Evolutionary conservation across 2,888 invertebrate genomes (phyloP).

Genomic region (Arge pagana): DNA sequence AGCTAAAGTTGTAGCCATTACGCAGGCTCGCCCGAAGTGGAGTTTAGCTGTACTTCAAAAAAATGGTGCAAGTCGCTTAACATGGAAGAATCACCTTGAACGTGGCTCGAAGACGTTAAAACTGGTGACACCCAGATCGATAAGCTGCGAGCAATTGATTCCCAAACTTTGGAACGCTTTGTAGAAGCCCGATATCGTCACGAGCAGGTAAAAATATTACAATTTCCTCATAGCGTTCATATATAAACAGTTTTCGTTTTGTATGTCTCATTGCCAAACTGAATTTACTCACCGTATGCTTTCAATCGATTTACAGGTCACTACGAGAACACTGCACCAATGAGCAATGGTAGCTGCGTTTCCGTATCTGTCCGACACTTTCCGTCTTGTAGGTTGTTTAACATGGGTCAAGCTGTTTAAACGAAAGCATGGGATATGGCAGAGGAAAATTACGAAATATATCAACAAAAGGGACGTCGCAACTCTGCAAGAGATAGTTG

Average conservation of each 20-base stretch:
- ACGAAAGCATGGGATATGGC: conserved; percentile 18
- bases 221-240: no score
- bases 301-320: no score
- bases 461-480: conserved; percentile 6
- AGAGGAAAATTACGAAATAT: conserved; percentile 22
- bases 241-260: background rate
- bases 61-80: conserved; percentile 11
- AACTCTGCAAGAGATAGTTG: conserved; percentile 4
- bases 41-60: conserved; percentile 13
- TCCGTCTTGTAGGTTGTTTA: conserved; percentile 14
- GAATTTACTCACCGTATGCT: no score
- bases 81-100: conserved; percentile 8
- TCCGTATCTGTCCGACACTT: conserved; percentile 11
- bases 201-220: no score
- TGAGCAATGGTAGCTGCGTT: conserved; percentile 25
- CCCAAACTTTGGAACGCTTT: conserved; percentile 21
- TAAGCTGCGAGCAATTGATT: conserved; percentile 18
- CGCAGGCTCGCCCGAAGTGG: conserved; percentile 20
- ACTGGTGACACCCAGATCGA: conserved; percentile 17
- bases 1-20: conserved; percentile 1
- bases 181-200: conserved; percentile 8
- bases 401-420: conserved; percentile 18
- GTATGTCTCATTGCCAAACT: conserved; percentile 16
- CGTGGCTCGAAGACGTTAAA: conserved; percentile 18
- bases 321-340: conserved; percentile 25